Conservation (phyloP, 2,797 vertebrate genomes). For the Simalia tracyae region DNA sequence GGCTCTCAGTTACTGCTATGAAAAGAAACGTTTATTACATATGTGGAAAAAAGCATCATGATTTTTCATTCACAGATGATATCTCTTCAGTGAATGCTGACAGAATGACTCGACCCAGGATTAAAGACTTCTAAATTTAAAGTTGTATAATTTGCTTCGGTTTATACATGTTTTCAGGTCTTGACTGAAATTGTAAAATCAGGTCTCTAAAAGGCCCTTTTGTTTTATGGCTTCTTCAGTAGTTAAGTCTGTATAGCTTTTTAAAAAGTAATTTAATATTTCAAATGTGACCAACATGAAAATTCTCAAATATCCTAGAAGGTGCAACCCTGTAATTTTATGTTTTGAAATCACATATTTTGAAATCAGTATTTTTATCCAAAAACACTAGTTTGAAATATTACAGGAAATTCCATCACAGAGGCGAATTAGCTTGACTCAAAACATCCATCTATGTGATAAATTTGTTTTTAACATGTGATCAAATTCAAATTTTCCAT, state of each 20-base stretch:
- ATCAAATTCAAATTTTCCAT: background rate
- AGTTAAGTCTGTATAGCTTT: background rate
- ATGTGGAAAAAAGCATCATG: background rate
- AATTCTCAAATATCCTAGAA: background rate
- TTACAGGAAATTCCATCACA: background rate
- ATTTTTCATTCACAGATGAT: background rate
- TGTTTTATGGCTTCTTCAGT: too few species aligned
- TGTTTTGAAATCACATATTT: background rate
- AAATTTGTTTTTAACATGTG: background rate
- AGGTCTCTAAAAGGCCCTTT: too few species aligned
- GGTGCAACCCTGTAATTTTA: background rate
- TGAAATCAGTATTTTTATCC: background rate
- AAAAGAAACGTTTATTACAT: background rate
- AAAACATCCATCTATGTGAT: background rate
- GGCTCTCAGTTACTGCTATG: fast-evolving
- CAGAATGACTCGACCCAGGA: background rate
- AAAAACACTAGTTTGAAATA: background rate
- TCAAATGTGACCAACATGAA: background rate
- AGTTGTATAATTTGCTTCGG: background rate
- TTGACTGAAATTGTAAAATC: too few species aligned
- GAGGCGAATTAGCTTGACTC: background rate
- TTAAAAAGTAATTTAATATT: too few species aligned
- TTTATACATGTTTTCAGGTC: background rate
- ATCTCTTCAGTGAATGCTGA: background rate
- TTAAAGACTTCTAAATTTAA: background rate